These are phyloP conservation scores for Furnarius figulus DNA, from an alignment of 2,113 vertebrate species.

Conservation along the genomic window DNA sequence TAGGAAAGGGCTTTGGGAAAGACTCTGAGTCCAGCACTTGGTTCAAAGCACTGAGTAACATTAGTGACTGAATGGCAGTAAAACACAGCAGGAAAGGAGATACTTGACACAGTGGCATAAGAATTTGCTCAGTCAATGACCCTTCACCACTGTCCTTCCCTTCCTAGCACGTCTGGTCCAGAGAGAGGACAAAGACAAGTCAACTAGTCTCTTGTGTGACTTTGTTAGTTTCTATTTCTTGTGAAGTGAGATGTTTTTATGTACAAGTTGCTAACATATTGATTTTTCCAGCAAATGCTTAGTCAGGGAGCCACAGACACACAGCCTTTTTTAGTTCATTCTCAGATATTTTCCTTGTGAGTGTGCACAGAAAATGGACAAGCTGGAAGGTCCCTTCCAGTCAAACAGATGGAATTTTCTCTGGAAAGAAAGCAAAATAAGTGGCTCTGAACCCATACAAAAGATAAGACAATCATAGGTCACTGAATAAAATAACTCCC, in stretches of 20 bases:
- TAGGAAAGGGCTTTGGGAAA: neutral
- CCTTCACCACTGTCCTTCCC: neutral
- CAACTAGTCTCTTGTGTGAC: neutral
- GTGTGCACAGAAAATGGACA: neutral
- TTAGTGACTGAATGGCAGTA: neutral
- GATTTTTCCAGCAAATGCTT: neutral
- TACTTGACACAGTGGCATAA: neutral
- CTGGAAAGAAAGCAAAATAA: neutral
- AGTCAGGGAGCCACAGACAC: neutral
- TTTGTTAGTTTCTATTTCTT: neutral
- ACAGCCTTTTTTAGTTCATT: neutral
- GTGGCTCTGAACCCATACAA: neutral
- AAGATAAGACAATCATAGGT: neutral
- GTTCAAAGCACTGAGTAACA: neutral
- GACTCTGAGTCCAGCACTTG: neutral
- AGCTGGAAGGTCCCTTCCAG: neutral
- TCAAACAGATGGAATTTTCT: neutral
- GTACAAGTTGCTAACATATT: neutral
- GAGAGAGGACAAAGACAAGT: neutral
- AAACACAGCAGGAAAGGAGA: neutral
- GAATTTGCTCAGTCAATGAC: neutral
- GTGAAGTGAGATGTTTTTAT: neutral
- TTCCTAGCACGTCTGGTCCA: neutral
- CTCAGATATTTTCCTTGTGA: neutral
- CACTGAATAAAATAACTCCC: neutral